phyloP scores from a whole-genome alignment of 2,888 invertebrate species.

The Sympetrum striolatum region DNA sequence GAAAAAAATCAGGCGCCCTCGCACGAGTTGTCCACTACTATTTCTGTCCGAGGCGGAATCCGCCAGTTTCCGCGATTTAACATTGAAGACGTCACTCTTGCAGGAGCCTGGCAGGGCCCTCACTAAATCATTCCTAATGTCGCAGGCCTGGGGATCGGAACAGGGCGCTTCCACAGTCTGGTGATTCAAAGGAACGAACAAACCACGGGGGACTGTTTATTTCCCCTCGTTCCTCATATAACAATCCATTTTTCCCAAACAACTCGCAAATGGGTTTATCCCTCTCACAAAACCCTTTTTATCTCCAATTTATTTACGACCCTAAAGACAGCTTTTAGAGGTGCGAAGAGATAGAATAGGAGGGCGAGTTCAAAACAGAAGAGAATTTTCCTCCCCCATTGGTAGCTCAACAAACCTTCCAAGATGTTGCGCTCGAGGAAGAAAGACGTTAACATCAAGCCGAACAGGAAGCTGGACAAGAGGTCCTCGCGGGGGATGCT shows the following conservation, averaged over 20 bases:
- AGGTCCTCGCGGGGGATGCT: conserved; percentile 92
- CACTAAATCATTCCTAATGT: background rate
- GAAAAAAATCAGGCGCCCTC: background rate
- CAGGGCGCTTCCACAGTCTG: background rate
- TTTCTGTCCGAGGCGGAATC: background rate
- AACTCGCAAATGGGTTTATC: background rate
- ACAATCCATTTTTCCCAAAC: background rate
- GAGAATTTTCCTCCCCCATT: background rate
- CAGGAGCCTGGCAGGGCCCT: background rate
- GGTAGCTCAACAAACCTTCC: conserved; percentile 56
- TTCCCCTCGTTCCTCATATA: background rate
- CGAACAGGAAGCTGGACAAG: conserved; percentile 87
- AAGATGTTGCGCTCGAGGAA: conserved; percentile 86
- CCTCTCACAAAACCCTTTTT: background rate
- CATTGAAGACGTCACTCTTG: background rate
- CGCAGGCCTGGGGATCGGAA: background rate
- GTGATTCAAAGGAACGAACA: background rate
- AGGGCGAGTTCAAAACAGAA: background rate
- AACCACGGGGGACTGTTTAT: background rate
- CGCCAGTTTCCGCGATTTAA: background rate
- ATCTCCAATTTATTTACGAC: background rate
- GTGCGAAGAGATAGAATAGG: background rate
- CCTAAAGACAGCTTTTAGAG: background rate
- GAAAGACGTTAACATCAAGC: conserved; percentile 87
- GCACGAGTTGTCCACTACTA: background rate